Base-by-base conservation (phyloP, 2,888 invertebrate genomes). In the Brenthis daphne region DNA sequence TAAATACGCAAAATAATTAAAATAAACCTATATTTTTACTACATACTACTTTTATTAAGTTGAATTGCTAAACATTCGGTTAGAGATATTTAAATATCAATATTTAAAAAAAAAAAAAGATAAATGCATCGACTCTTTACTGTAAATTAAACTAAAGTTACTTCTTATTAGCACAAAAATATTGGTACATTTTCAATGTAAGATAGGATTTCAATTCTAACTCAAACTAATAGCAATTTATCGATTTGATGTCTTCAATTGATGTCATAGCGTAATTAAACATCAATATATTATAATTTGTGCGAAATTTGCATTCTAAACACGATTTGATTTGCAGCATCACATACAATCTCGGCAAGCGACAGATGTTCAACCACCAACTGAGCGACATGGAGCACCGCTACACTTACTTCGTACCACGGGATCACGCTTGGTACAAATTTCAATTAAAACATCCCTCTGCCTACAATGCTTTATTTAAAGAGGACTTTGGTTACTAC, bases 331-430 rank as follows among this genome's bases (percentile, higher is more conserved):
- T 53, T 74, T 77, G 50, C 88, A 98, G 98, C 81, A 94, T 95
- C 70, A 97, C 97, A 1, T 97, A 95, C 83, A 93, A 94, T 76
- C 90, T 98, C 78, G 97, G 98, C 54, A 94, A 94, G 75, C 94
- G 95, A 68, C 95, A 95, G 76, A 93, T 94, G 78, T 98, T 98
- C 88, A 98, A 98, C 86, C 93, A 94, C 16, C 96, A 96, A 81
- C 90, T 98, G 71, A 95, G 95, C 79, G 96, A 96, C 76, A 94
- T 95, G 74, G 95, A 94, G 71, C 96, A 96, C 77, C 95, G 96
- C 67, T 98, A 96, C 89, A 99, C 99, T 1, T 97, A 97, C 88
- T 98, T 99, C 82, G 98, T 97, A 12, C 98, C 99, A 0, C 94
- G 96, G 50, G 96, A 99, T 83, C 95, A 95, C 80, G 99, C 98